Base-by-base conservation (phyloP, 2,797 vertebrate species). In the Otolemur crassicaudatus region DNA sequence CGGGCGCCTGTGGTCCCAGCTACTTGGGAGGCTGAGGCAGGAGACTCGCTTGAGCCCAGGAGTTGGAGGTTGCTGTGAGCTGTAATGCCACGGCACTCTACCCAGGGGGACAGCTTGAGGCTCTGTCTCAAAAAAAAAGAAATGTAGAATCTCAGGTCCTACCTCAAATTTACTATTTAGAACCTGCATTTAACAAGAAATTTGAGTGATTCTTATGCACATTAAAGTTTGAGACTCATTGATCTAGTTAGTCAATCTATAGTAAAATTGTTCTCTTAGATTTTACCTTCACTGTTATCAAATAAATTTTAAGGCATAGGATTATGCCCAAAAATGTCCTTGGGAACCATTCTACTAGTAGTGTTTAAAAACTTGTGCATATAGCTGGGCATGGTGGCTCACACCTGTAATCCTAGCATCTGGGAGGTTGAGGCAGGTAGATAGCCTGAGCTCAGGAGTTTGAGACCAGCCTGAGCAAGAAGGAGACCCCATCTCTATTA, bases 161-260 rank as follows among this genome's bases (percentile, higher is more conserved):
- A 43, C 3, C 23, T 43, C 56, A 86, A 7, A 91, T 77, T 27
- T 91, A 29, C 37, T 95, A 91, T 58, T 81, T 22, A 80, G 63
- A 87, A 87, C 90, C 23, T 94, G 56, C 67, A 92, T 95, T 97
- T 93, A 92, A 34, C 34, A 84, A 87, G 80, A 91, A 97, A 95
- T 82, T 31, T 56, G 19, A 40, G 40, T 63, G 72, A 89, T 83
- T 92, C 58, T 1, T 90, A 60, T 83, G 56, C 6, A 90, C 46
- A 43, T 49, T 93, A 95, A 94, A 90, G 46, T 94, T 83, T 82
- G 72, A 88, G 77, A 90, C 67, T 90, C 20, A 91, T n/a, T 5
- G n/a, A 37, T 93, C 73, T 91, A 58, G 25, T 63, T 84, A 93
- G 73, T 87, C 49, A 93, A 85, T 95, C 56, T 87, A 46, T 5